Base-by-base conservation (phyloP, 2,797 vertebrate species). In the Brachyrhaphis roseni region DNA sequence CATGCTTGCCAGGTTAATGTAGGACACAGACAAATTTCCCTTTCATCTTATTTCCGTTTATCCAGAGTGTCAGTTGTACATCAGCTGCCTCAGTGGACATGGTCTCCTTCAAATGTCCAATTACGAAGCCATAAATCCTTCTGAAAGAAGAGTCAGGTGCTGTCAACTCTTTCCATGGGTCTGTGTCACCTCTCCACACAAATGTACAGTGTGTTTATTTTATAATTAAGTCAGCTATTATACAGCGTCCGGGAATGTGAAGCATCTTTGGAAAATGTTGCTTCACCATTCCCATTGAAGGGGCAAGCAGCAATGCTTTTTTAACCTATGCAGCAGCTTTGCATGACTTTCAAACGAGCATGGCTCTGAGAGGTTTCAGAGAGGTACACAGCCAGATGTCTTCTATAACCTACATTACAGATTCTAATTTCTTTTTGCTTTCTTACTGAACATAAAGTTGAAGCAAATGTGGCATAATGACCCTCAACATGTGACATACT, bases 91-190 rank as follows among this genome's bases (percentile, higher is more conserved):
- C 87, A 85, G 47, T 81, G 79, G 71, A 80, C 76, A 34, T 70
- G 41, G 75, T 81, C 80, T 82, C 75, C 71, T 84, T 85, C 79
- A 91, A 91, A 94, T 77, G 78, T 84, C 85, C 87, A 73, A 92
- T 93, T 93, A 93, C 77, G 77, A 86, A 81, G 1, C 77, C 71
- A 82, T 88, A 87, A 92, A 92, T 93, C 91, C 90, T 83, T 74
- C 77, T 82, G 87, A 89, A 91, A 77, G 75, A 91, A 82, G 88
- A 88, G 90, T 91, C 92, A 91, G 91, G 89, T 89, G 89, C 79
- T 83, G 18, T 77, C 82, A 82, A 79, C 85, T 72, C 83, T 89
- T 89, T 91, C 86, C 82, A 82, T 45, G 57, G 43, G 62, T 80
- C 74, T 28, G 45, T 84, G 84, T 86, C 84, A 86, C 89, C 79